Percentiles rank a stretch among this genome's conserved stretches.
These are phyloP conservation scores for Spatulosminthurus flaviceps DNA, from an alignment of 2,888 invertebrate species.

Conservation along the genomic window DNA sequence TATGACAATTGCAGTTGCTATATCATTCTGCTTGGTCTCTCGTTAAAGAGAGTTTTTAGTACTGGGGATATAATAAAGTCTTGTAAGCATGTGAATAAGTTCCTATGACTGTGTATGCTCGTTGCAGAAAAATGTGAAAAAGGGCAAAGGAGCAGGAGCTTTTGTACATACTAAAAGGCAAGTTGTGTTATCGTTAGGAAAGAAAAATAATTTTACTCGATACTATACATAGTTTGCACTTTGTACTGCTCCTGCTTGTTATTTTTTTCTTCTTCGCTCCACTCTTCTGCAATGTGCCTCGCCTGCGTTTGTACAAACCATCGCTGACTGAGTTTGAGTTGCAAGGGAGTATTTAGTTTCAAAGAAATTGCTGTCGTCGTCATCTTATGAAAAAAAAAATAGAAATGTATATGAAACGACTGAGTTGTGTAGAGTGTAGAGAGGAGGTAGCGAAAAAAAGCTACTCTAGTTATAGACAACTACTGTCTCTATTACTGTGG, in stretches of 20 bases:
- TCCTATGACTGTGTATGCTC: no score
- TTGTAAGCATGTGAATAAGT: no score
- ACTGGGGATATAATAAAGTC: no score
- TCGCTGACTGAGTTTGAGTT: neutral
- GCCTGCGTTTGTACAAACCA: neutral
- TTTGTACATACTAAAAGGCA: no score
- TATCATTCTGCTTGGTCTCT: no score
- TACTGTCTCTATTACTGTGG: neutral
- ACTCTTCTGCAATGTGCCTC: neutral
- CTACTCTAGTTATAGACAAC: neutral
- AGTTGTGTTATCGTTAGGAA: slow-evolving; percentile 23
- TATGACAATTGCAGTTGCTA: no score
- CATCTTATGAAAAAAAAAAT: neutral
- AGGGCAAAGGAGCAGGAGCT: no score
- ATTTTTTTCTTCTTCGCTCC: slow-evolving; percentile 8
- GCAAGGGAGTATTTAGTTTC: slow-evolving; percentile 34
- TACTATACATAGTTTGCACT: slow-evolving; percentile 18
- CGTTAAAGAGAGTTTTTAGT: no score
- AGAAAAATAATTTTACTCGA: slow-evolving; percentile 2
- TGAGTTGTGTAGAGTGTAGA: no score
- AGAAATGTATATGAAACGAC: no score
- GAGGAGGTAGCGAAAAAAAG: no score
- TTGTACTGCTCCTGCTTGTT: neutral
- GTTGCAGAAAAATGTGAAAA: no score
- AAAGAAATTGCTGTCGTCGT: slow-evolving; percentile 9